Evolutionary conservation across 2,113 vertebrate genomes (phyloP), one percentile per base, ranked within the genome.

Genomic region (Echinops telfairi): DNA sequence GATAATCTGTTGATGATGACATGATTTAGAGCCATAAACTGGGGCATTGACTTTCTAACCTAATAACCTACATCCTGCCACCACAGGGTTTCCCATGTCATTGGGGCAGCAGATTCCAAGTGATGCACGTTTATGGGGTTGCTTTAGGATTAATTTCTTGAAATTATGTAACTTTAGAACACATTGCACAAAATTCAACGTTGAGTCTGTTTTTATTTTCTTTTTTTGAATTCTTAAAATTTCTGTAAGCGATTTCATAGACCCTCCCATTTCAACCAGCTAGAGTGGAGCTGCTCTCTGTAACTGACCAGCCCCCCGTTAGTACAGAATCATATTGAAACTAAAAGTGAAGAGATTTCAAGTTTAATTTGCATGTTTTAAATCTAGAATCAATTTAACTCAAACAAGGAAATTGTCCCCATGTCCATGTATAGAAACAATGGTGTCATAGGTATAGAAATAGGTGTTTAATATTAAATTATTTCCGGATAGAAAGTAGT

Each of bases 381-480:
- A 92, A 86, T 70, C 25, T 79, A 85, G 12, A 88, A 62, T 83
- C 19, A 84, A 43, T 6, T 3, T 62, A 62, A 80, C 14, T 62
- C 3, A 76, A n/a, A n/a, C n/a, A n/a, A 88, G 43, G 6, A 43
- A 82, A 90, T 82, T 66, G 87, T 79, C 58, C 36, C 75, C 31
- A 91, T 70, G 88, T 40, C 16, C 31, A 88, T 9, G 9, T 7
- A n/a, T 3, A 71, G 27, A 82, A 88, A 89, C 31, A 93, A 71
- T 27, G 8, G 57, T 76, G 15, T 40, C 22, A 66, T 5, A 40
- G 0, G 22, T 47, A 43, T 64, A 16, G 40, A 77, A 89, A 66
- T 7, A 40, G 0, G 31, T 58, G 23, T 33, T 33, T 86, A 80
- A 57, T 73, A 36, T 62, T 88, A 92, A 53, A 53, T 53, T 53